Conservation (phyloP, 1,140 invertebrate genomes). For the Nomia melanderi region DNA sequence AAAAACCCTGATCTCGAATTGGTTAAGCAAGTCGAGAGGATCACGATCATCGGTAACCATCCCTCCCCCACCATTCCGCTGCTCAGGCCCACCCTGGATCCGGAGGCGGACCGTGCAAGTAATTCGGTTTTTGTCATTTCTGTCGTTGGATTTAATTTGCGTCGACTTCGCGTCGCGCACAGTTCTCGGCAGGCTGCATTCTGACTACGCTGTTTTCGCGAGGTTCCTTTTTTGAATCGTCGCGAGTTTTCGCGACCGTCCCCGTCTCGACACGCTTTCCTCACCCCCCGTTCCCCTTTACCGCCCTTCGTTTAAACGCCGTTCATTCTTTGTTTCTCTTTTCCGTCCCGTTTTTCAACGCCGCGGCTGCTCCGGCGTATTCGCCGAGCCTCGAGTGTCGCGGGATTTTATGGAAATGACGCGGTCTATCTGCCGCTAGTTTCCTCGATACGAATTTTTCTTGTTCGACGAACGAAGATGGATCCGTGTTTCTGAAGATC, state of each 20-base stretch:
- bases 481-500: no score
- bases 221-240: neutral
- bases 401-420: neutral
- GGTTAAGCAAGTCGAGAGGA: no score
- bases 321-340: conserved; percentile 1
- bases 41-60: no score
- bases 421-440: no score
- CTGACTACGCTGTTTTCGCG: neutral
- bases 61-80: no score
- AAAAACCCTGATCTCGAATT: no score
- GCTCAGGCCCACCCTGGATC: no score
- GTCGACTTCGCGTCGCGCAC: conserved; percentile 8
- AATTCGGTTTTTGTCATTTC: neutral
- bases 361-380: neutral
- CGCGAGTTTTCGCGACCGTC: neutral
- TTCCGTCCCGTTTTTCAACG: neutral
- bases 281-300: no score
- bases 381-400: neutral
- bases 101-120: neutral
- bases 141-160: conserved; percentile 13
- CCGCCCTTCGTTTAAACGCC: neutral
- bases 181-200: neutral
- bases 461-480: no score
- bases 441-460: neutral
- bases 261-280: no score